Evolutionary conservation across 2,797 vertebrate species (phyloP).

Genomic region (Nannoperca australis): DNA sequence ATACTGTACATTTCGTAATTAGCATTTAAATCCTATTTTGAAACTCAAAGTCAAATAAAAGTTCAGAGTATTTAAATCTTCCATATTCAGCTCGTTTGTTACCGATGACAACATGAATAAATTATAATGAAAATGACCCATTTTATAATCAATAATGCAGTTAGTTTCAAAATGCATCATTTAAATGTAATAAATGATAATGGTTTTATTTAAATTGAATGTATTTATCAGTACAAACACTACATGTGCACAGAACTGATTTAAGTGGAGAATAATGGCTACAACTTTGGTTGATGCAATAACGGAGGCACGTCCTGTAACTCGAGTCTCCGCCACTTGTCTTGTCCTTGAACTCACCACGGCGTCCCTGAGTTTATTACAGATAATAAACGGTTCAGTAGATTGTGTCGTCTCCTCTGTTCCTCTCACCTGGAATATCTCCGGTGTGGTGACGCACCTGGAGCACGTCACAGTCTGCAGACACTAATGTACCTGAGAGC

Average conservation of each 20-base stretch:
- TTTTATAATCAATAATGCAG: not conserved
- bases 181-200: not conserved
- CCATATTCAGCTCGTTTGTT: too few species aligned
- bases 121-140: too few species aligned
- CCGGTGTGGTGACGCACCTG: too few species aligned
- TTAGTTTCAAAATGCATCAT: not conserved
- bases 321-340: slow-evolving; percentile 60
- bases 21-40: too few species aligned
- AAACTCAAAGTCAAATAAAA: too few species aligned
- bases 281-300: slow-evolving; percentile 62
- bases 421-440: too few species aligned
- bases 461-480: too few species aligned
- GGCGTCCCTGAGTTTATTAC: slow-evolving; percentile 78
- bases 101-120: too few species aligned
- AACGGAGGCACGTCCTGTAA: slow-evolving; percentile 57
- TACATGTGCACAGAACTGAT: slow-evolving; percentile 67
- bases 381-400: slow-evolving; percentile 74
- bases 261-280: not conserved
- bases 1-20: too few species aligned
- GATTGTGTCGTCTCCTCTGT: not conserved
- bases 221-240: too few species aligned
- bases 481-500: too few species aligned
- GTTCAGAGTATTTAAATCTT: too few species aligned
- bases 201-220: not conserved
- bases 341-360: slow-evolving; percentile 67